Base-by-base conservation (phyloP, 2,113 vertebrate species). In the Corythaixoides concolor region DNA sequence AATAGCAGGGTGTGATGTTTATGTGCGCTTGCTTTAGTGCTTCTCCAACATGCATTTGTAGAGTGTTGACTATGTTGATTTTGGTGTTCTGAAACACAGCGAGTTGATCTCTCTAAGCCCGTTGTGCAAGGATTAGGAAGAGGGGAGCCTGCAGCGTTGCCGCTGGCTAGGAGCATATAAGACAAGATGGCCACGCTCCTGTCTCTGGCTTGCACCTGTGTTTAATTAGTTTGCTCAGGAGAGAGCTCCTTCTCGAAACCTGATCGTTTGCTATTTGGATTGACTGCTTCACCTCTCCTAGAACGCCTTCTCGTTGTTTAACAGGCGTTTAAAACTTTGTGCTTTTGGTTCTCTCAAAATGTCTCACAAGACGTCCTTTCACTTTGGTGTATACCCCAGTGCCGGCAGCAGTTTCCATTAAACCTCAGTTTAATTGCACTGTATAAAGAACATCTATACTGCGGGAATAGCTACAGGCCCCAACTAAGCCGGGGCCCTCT, bases 381-480 rank as follows among this genome's bases (percentile, higher is more conserved):
- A 23, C 75, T 85, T 56, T 17, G 73, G 66, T 88, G 69, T 52
- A 35, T 70, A 74, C 41, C 52, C 50, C 45, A 77, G 33, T 20
- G 30, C 85, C 88, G 75, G 88, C 82, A 89, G 62, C 23, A 28
- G 58, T 89, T 93, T 89, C 89, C 37, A 69, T 88, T 70, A 85
- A 97, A 75, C 47, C n/a, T 89, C 60, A 82, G 58, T 60, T 85
- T 92, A 97, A 97, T 82, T 95, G 50, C 62, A 67, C 58, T 53
- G 26, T 69, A 66, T 96, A 85, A 96, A 95, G 88, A 95, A 83
- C 67, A 91, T 94, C 89, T 82, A n/a, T 73, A 59, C 50, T 70
- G 63, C 55, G 82, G 59, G 58, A 93, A 69, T 35, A 85, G 86
- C 84, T 88, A 73, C 84, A 95, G 93, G 94, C 37, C 87, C 37